Conservation (phyloP, 2,888 invertebrate genomes). For the Drosophila paranaensis region DNA sequence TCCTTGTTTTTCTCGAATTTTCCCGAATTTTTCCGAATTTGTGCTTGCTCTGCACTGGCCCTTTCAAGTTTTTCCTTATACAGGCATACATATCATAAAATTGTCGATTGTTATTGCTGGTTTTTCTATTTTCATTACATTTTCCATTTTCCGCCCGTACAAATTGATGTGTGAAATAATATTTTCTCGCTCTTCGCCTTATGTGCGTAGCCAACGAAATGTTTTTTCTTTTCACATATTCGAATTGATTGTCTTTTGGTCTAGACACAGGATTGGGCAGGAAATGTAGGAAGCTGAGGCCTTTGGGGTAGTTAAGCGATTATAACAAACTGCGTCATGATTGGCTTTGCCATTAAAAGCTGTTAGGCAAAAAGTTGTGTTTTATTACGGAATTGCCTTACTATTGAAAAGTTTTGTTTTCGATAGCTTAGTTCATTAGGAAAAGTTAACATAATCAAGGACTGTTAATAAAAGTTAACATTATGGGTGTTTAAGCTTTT, state of each 20-base stretch:
- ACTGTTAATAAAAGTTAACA: background rate
- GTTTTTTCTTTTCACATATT: conserved; percentile 16
- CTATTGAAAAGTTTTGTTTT: conserved; percentile 4
- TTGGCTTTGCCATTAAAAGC: background rate
- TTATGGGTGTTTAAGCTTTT: background rate
- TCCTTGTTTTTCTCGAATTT: conserved; percentile 8
- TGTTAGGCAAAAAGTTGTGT: background rate
- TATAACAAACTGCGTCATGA: background rate
- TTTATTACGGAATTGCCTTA: background rate
- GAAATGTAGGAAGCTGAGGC: background rate
- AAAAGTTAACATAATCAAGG: background rate
- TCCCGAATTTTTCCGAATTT: conserved; percentile 1
- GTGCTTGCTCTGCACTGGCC: conserved; percentile 7
- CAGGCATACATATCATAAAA: conserved; percentile 29
- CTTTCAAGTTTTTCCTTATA: conserved; percentile 36
- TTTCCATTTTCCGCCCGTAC: background rate
- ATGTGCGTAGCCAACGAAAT: conserved; percentile 15
- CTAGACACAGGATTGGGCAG: background rate
- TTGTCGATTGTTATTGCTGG: conserved; percentile 28
- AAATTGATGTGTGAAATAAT: conserved; percentile 44
- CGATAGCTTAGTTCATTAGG: background rate
- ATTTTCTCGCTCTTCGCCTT: background rate
- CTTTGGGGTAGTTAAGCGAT: background rate
- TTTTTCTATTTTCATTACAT: conserved; percentile 20
- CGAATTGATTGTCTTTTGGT: conserved; percentile 15